Percentiles rank a stretch among this genome's conserved stretches.
Conservation (phyloP, 2,113 vertebrate species). For the Epinephelus cyanopodus region DNA sequence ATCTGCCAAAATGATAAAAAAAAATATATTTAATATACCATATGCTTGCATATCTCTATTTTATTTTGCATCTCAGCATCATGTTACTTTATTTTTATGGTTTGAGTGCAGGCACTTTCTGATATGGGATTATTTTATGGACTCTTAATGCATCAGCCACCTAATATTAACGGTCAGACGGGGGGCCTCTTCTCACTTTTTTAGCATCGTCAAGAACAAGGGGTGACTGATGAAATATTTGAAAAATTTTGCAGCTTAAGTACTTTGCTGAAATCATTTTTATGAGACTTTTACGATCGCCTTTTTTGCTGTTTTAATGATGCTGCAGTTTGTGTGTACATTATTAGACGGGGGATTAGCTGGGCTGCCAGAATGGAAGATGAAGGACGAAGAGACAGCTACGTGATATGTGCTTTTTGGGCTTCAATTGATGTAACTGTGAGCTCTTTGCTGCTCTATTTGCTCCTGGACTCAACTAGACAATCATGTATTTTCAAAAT, state of each 20-base stretch:
- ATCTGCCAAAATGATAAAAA: conserved; percentile 47
- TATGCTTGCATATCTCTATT: conserved; percentile 50
- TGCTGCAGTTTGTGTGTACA: conserved; percentile 63
- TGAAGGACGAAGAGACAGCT: conserved; percentile 12
- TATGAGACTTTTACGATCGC: conserved; percentile 45
- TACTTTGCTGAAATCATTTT: conserved; percentile 55
- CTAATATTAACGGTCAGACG: conserved; percentile 53
- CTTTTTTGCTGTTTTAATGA: conserved; percentile 52
- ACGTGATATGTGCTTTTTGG: conserved; percentile 30
- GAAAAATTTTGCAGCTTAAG: conserved; percentile 37
- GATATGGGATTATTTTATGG: conserved; percentile 65
- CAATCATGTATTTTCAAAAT: neutral
- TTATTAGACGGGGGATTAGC: conserved; percentile 58
- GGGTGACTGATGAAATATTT: conserved; percentile 41
- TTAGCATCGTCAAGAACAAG: conserved; percentile 6
- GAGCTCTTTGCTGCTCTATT: neutral
- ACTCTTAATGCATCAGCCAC: conserved; percentile 62
- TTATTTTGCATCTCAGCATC: conserved; percentile 53
- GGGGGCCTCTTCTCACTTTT: conserved; percentile 12
- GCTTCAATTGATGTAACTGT: conserved; percentile 37
- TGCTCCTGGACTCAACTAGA: neutral
- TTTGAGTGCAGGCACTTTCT: conserved; percentile 61
- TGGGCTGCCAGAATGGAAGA: conserved; percentile 44
- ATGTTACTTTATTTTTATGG: conserved; percentile 54
- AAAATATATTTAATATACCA: conserved; percentile 36